Percentiles rank a stretch among this genome's conserved stretches.
These are phyloP conservation scores for Halcyon senegalensis DNA, from an alignment of 2,113 vertebrate species.

Conservation along the genomic window DNA sequence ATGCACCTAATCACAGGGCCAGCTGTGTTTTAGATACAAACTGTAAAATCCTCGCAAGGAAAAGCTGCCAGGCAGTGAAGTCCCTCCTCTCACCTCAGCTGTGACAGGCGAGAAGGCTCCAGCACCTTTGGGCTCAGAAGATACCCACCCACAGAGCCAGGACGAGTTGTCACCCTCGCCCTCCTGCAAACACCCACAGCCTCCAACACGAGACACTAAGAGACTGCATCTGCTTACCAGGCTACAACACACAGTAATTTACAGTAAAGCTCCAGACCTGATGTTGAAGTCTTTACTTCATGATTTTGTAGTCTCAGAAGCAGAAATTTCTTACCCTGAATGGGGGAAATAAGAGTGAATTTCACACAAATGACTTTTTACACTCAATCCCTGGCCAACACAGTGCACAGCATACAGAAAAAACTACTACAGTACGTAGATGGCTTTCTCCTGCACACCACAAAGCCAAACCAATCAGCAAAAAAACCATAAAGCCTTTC, in stretches of 20 bases:
- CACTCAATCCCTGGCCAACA: neutral
- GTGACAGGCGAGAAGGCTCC: neutral
- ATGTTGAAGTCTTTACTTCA: neutral
- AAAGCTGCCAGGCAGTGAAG: neutral
- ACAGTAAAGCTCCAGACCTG: neutral
- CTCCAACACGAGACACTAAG: rapidly evolving
- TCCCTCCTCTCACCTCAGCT: neutral
- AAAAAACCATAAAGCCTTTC: neutral
- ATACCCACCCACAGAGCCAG: neutral
- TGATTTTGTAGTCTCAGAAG: neutral
- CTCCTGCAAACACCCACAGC: neutral
- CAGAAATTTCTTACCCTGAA: neutral
- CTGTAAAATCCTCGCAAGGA: neutral
- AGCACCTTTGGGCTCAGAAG: neutral
- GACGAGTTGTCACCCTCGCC: neutral
- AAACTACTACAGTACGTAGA: neutral
- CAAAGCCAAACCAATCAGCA: conserved; percentile 29
- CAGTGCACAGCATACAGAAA: neutral
- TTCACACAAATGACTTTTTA: neutral
- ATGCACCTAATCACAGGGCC: neutral
- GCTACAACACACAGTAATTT: neutral
- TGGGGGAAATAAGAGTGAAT: neutral
- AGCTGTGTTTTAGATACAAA: neutral
- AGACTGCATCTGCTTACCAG: neutral
- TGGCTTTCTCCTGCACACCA: neutral